phyloP scores from a whole-genome alignment of 2,888 invertebrate genomes.

The Crocallis elinguaria region DNA sequence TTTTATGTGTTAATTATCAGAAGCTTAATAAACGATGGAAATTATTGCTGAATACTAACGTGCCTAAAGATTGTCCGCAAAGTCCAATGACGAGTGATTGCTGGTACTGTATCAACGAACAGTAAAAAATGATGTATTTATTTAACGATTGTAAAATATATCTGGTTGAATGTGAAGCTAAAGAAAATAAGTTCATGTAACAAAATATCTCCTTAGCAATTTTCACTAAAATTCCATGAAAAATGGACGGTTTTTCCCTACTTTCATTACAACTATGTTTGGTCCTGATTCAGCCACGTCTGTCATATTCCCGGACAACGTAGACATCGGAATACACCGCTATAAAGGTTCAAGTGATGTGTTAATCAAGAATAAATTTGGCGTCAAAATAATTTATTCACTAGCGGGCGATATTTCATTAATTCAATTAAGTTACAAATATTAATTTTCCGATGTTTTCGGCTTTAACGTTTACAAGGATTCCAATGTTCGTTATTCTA shows the following conservation, averaged over 20 bases:
- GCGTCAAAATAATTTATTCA: slow-evolving; percentile 36
- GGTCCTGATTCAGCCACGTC: neutral
- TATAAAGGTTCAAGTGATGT: slow-evolving; percentile 39
- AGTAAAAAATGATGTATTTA: neutral
- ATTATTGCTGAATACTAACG: slow-evolving; percentile 20
- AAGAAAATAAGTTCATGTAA: no score
- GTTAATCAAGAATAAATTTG: slow-evolving; percentile 46
- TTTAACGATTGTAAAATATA: neutral
- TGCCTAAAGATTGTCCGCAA: neutral
- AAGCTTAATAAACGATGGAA: slow-evolving; percentile 21
- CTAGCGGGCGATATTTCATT: slow-evolving; percentile 30
- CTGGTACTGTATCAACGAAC: neutral
- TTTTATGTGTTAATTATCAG: slow-evolving; percentile 26
- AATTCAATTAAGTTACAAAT: slow-evolving; percentile 28
- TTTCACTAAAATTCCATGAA: no score
- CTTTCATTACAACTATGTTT: neutral
- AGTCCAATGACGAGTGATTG: neutral
- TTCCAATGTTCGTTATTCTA: slow-evolving; percentile 14
- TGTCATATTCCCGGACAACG: slow-evolving; percentile 4
- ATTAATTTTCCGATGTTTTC: slow-evolving; percentile 35
- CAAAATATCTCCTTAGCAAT: no score
- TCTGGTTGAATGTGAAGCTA: neutral
- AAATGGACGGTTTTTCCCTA: no score
- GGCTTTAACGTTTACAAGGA: slow-evolving; percentile 35
- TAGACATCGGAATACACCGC: slow-evolving; percentile 27